Percentiles rank a stretch among this genome's conserved stretches.
phyloP scores from a whole-genome alignment of 2,888 invertebrate species.

The Calliscelio sp. region DNA sequence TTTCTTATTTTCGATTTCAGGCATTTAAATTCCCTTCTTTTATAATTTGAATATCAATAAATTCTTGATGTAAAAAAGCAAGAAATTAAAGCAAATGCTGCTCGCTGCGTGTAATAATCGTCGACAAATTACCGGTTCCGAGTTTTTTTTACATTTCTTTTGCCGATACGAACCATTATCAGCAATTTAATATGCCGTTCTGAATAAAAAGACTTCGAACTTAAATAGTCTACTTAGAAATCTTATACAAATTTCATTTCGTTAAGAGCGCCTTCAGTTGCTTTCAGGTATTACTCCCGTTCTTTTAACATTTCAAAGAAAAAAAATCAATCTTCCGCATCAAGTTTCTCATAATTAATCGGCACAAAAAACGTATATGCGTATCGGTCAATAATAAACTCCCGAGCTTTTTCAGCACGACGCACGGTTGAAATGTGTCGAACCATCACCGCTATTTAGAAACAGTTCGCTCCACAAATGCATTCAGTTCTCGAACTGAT shows the following conservation, averaged over 20 bases:
- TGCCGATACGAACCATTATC: conserved; percentile 12
- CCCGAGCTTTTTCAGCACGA: conserved; percentile 1
- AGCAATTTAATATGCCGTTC: conserved; percentile 13
- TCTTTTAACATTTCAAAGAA: conserved; percentile 23
- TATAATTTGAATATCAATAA: too few relatives aligned
- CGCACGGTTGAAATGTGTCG: conserved; percentile 34
- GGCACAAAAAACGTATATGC: conserved; percentile 22
- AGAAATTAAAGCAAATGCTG: too few relatives aligned
- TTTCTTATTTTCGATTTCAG: too few relatives aligned
- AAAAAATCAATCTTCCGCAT: neutral
- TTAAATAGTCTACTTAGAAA: conserved; percentile 55
- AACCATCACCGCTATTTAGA: conserved; percentile 29
- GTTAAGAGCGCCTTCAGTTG: conserved; percentile 34
- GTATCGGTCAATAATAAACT: neutral
- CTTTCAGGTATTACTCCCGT: neutral
- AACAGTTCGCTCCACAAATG: conserved; percentile 21
- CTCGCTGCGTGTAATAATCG: too few relatives aligned
- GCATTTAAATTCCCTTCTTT: too few relatives aligned
- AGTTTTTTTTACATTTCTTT: conserved; percentile 10
- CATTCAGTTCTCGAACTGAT: conserved; percentile 49
- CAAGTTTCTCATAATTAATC: conserved; percentile 42
- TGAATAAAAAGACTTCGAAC: neutral
- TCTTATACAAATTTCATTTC: conserved; percentile 59
- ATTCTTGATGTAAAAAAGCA: too few relatives aligned
- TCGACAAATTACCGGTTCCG: too few relatives aligned